Evolutionary conservation across 2,888 invertebrate genomes (phyloP).

Genomic region (Chymomyza fuscimana): DNA sequence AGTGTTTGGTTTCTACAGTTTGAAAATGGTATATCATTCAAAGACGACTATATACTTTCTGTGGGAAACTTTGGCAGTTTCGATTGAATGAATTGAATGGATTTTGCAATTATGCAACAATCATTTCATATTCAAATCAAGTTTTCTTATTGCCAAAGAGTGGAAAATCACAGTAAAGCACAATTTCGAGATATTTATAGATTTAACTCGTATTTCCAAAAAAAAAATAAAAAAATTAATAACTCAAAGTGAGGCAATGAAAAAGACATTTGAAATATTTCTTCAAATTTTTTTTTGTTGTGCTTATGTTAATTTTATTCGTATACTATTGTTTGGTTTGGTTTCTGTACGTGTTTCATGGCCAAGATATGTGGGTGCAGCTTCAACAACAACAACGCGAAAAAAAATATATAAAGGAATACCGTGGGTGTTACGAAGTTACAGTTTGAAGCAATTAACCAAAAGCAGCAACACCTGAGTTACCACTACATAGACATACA

Average conservation of each 20-base stretch:
- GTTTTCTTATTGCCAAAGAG: neutral
- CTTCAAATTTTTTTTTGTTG: neutral
- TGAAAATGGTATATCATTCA: neutral
- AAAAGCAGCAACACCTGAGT: slow-evolving; percentile 19
- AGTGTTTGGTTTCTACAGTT: neutral
- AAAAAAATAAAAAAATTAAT: neutral
- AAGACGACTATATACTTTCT: neutral
- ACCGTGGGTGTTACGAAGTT: slow-evolving; percentile 28
- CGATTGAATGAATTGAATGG: neutral
- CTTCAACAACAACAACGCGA: neutral
- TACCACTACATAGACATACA: slow-evolving; percentile 9
- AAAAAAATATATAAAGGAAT: no score
- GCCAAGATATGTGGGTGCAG: neutral
- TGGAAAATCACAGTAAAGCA: neutral
- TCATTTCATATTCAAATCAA: no score
- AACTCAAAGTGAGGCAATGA: neutral
- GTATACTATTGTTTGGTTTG: neutral
- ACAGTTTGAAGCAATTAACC: slow-evolving; percentile 15
- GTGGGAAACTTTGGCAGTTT: neutral
- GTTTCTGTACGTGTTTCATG: neutral
- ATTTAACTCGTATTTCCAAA: neutral
- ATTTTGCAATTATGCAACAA: neutral
- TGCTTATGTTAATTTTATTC: neutral
- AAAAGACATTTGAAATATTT: neutral
- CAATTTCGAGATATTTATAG: neutral